Base-by-base conservation (phyloP, 1,140 invertebrate genomes). In the Bombus breviceps region DNA sequence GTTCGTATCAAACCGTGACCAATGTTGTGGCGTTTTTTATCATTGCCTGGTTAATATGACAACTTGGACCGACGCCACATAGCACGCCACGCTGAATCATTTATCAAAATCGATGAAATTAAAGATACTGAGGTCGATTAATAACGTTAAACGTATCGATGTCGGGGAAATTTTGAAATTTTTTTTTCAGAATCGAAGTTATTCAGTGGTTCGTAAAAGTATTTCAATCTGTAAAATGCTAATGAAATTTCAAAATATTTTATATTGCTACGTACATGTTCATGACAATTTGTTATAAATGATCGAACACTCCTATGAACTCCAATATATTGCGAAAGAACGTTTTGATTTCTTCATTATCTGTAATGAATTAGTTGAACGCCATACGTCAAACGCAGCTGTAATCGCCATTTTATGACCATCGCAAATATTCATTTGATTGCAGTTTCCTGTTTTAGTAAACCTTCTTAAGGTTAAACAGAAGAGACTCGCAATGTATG, bases 51-150 rank as follows among this genome's bases (percentile, higher is more conserved):
- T 34, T 74, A 77, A 74, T 74, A n/a, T 41, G 15, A 28, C 28
- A 81, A 66, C 76, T 72, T 72, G 39, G 41, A 53, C 18, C 18
- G 1, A 22, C 47, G 6, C 18, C 47, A 53, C 18, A 18, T 53
- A 53, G 0, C 47, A 53, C 71, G 32, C 34, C 59, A 59, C 22
- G 43, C n/a, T 53, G 39, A 43, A 32, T 32, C 8, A 43, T 34
- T 32, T 15, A 74, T 86, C 47, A 28, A 37, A 53, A 66, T 77
- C 39, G 43, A 81, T 47, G n/a, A 3, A 37, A 82, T 82, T 53
- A 76, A 8, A 25, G 28, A 81, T 68, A 53, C 53, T 2, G 13
- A 28, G 37, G 25, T 37, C 69, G 2, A 72, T 86, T 81, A 81
- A 81, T 43, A 32, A 59, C 34, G n/a, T 66, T 25, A 39, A 73